Percentiles rank a stretch among this genome's conserved stretches.
These are phyloP conservation scores for Macrosteles quadrilineatus DNA, from an alignment of 1,140 invertebrate species.

Conservation along the genomic window DNA sequence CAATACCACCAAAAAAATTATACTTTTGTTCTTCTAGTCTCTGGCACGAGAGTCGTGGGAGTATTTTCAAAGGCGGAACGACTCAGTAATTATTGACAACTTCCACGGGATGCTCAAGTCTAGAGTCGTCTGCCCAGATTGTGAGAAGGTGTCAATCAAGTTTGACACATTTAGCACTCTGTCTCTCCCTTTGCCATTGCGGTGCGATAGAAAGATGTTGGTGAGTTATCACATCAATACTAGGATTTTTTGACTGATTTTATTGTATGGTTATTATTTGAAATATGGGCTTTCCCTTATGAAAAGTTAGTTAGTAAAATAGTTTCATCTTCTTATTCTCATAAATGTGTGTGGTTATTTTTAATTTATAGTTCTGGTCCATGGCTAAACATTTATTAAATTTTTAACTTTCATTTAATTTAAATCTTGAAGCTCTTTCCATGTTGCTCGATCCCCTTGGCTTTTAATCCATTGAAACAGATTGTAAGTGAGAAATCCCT, in stretches of 20 bases:
- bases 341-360: too few species aligned
- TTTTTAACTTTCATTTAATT: too few species aligned
- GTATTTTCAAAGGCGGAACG: conserved; percentile 73
- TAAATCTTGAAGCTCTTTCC: too few species aligned
- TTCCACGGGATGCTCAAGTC: conserved; percentile 91
- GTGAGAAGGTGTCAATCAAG: conserved; percentile 76
- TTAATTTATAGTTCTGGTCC: too few species aligned
- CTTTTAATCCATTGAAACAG: too few species aligned
- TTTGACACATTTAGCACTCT: conserved; percentile 90
- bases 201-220: conserved; percentile 45
- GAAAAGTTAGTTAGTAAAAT: too few species aligned
- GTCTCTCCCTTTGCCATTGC: conserved; percentile 81
- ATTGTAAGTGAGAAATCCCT: too few species aligned
- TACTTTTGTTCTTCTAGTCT: conserved; percentile 16
- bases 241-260: not conserved
- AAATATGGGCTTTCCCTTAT: too few species aligned
- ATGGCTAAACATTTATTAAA: too few species aligned
- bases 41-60: conserved; percentile 67
- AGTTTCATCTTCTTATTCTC: too few species aligned
- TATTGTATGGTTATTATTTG: not conserved
- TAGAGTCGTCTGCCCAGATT: conserved; percentile 75
- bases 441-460: too few species aligned
- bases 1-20: too few species aligned
- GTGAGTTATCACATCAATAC: conserved; percentile 22
- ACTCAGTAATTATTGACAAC: conserved; percentile 84